phyloP scores from a whole-genome alignment of 2,113 vertebrate species.

The Sturnus vulgaris region DNA sequence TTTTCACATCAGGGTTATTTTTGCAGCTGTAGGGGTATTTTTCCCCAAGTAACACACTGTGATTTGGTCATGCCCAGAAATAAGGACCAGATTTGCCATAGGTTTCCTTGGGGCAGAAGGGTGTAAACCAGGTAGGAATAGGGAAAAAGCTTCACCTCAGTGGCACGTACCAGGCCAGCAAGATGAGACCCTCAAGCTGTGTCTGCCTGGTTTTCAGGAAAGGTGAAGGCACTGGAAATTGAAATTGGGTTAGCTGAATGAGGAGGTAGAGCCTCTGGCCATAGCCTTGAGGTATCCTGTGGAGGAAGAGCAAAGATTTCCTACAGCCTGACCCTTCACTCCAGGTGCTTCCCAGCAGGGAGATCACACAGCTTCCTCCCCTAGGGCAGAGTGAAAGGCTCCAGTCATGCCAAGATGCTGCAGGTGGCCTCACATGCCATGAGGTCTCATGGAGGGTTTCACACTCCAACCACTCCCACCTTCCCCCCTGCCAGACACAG shows the following conservation, averaged over 20 bases:
- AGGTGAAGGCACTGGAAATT: not conserved
- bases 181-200: not conserved
- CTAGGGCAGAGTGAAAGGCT: not conserved
- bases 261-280: not conserved
- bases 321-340: not conserved
- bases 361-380: not conserved
- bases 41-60: not conserved
- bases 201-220: not conserved
- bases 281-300: not conserved
- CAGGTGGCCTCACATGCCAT: not conserved
- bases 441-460: not conserved
- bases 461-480: not conserved
- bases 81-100: not conserved
- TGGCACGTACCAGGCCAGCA: not conserved
- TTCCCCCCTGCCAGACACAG: not conserved
- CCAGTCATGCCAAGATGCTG: not conserved
- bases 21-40: not conserved
- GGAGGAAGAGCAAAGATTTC: not conserved
- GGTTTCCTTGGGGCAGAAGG: not conserved
- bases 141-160: not conserved
- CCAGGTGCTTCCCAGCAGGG: not conserved
- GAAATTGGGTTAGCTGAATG: not conserved
- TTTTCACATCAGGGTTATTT: not conserved
- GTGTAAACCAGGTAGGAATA: not conserved
- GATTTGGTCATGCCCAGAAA: not conserved